These are phyloP conservation scores for Ancistrus triradiatus DNA, from an alignment of 2,113 vertebrate genomes.

Conservation along the genomic window DNA sequence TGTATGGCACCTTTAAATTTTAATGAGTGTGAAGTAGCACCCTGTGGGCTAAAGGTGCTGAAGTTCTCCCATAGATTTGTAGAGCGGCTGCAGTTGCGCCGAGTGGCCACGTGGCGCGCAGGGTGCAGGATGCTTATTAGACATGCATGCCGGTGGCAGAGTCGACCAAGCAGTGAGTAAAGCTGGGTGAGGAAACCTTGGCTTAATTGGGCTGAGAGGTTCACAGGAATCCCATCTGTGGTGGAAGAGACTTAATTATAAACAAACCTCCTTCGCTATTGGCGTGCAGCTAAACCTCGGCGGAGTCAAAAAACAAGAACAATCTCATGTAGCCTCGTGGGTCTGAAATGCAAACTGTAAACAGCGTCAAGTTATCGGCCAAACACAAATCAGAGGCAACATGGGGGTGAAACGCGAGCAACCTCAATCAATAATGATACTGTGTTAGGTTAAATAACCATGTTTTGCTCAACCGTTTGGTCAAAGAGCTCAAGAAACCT, in stretches of 20 bases:
- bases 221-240: constrained; percentile 60
- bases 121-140: constrained; percentile 35
- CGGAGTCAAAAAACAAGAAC: constrained; percentile 52
- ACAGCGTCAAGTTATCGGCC: constrained; percentile 62
- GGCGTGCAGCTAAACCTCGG: constrained; percentile 55
- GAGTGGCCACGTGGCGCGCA: constrained; percentile 39
- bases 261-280: constrained; percentile 64
- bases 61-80: constrained; percentile 39
- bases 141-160: constrained; percentile 45
- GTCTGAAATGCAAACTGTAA: constrained; percentile 61
- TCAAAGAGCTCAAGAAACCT: constrained; percentile 30
- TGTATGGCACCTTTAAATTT: constrained; percentile 67
- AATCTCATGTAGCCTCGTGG: constrained; percentile 56
- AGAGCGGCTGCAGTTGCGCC: constrained; percentile 36
- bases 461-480: constrained; percentile 46
- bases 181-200: constrained; percentile 47
- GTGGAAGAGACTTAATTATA: constrained; percentile 66
- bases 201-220: constrained; percentile 68
- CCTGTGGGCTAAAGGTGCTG: constrained; percentile 67
- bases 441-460: constrained; percentile 53
- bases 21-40: constrained; percentile 65
- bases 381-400: constrained; percentile 59
- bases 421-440: constrained; percentile 57
- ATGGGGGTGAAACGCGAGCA: constrained; percentile 54
- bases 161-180: constrained; percentile 44